These are phyloP conservation scores for Lagopus muta DNA, from an alignment of 2,113 vertebrate genomes.

Conservation along the genomic window DNA sequence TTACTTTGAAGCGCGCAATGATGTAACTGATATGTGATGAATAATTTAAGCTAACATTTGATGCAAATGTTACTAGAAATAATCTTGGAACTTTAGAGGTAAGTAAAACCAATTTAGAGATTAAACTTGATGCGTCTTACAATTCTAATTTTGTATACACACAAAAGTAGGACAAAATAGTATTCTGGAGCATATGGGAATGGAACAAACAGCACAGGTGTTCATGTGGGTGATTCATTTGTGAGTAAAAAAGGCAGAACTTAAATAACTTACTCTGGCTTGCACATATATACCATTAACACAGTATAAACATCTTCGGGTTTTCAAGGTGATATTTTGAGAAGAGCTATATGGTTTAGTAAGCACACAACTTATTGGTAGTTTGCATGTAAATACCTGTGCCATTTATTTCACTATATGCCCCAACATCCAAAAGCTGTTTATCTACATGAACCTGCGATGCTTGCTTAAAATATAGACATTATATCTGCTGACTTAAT, in stretches of 20 bases:
- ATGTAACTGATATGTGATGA: slow-evolving; percentile 75
- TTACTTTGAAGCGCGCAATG: slow-evolving; percentile 70
- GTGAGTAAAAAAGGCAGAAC: slow-evolving; percentile 11
- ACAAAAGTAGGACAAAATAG: slow-evolving; percentile 65
- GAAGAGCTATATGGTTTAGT: neutral
- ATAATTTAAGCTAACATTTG: slow-evolving; percentile 65
- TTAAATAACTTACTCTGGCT: slow-evolving; percentile 18
- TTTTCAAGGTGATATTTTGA: neutral
- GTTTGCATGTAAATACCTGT: neutral
- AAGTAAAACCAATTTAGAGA: slow-evolving; percentile 71
- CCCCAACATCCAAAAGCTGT: neutral
- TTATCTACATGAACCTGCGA: neutral
- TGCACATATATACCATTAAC: neutral
- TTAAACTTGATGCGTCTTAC: slow-evolving; percentile 60
- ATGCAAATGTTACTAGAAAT: slow-evolving; percentile 66
- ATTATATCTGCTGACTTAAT: neutral
- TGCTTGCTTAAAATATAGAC: neutral
- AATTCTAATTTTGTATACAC: slow-evolving; percentile 57
- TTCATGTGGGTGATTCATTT: slow-evolving; percentile 33
- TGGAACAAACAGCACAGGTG: slow-evolving; percentile 7
- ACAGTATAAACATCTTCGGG: neutral
- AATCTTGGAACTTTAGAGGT: slow-evolving; percentile 66
- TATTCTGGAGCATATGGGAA: slow-evolving; percentile 48
- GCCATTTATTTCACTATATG: neutral
- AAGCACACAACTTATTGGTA: neutral